Evolutionary conservation across 1,140 invertebrate species (phyloP).

Genomic region (Reticulitermes speratus): DNA sequence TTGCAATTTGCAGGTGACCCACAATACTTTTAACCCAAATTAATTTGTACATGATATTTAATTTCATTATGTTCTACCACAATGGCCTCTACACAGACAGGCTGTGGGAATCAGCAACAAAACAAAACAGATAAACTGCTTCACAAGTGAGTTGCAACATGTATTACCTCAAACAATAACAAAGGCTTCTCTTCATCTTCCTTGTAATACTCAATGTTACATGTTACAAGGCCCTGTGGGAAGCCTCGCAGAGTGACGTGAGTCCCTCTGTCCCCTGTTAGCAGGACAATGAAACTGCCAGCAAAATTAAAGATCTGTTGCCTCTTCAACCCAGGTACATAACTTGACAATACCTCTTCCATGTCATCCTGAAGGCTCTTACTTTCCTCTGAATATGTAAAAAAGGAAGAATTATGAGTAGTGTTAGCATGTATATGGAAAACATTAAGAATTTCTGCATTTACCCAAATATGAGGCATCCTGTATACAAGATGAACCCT

Average conservation of each 20-base stretch:
- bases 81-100: too few species aligned
- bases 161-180: slow-evolving; percentile 68
- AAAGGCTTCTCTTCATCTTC: slow-evolving; percentile 67
- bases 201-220: slow-evolving; percentile 81
- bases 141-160: neutral
- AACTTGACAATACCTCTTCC: slow-evolving; percentile 64
- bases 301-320: slow-evolving; percentile 55
- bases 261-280: slow-evolving; percentile 64
- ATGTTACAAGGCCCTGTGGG: slow-evolving; percentile 68
- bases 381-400: slow-evolving; percentile 51
- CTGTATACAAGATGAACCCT: too few species aligned
- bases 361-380: slow-evolving; percentile 64
- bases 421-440: too few species aligned
- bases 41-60: too few species aligned
- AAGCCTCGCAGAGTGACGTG: slow-evolving; percentile 71
- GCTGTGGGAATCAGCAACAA: too few species aligned
- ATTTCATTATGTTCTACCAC: too few species aligned
- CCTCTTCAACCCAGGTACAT: slow-evolving; percentile 66
- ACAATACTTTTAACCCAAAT: too few species aligned
- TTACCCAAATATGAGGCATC: too few species aligned
- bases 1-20: too few species aligned
- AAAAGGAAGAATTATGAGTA: neutral
- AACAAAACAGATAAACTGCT: too few species aligned
- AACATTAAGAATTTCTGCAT: too few species aligned
- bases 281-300: slow-evolving; percentile 65